Conservation (phyloP, 2,113 vertebrate species). For the Microcebus murinus region DNA sequence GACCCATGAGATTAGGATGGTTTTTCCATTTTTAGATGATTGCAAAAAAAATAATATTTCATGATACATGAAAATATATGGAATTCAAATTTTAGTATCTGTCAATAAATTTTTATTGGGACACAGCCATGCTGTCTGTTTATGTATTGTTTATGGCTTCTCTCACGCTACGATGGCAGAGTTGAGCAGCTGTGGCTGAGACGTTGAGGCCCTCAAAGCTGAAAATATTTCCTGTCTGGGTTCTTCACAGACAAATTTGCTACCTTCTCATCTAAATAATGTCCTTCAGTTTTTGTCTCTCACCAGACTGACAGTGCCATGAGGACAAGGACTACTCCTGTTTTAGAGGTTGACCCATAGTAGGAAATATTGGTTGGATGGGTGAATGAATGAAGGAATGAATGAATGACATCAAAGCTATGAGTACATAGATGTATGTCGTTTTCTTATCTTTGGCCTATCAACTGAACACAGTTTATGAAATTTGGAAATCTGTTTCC, state of each 20-base stretch:
- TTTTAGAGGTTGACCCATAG: neutral
- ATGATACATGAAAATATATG: neutral
- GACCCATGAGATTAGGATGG: neutral
- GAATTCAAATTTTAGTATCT: neutral
- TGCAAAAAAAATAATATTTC: neutral
- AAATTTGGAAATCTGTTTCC: conserved; percentile 71
- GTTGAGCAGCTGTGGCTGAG: neutral
- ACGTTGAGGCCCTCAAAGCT: rapidly evolving
- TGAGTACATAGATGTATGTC: neutral
- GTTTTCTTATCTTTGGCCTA: conserved; percentile 5
- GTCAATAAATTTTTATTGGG: neutral
- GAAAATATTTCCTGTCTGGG: neutral
- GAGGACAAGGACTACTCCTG: rapidly evolving
- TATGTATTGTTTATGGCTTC: neutral
- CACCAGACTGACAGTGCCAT: rapidly evolving
- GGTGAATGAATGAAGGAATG: rapidly evolving
- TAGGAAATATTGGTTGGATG: neutral
- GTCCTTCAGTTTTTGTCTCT: neutral
- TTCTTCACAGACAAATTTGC: neutral
- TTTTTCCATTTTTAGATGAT: neutral
- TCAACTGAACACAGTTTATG: conserved; percentile 11
- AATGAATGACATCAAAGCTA: neutral
- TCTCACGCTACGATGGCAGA: rapidly evolving
- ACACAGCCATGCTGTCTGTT: rapidly evolving
- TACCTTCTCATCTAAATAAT: neutral